Conservation (phyloP, 1,140 invertebrate species). For the Drosophila albomicans region DNA sequence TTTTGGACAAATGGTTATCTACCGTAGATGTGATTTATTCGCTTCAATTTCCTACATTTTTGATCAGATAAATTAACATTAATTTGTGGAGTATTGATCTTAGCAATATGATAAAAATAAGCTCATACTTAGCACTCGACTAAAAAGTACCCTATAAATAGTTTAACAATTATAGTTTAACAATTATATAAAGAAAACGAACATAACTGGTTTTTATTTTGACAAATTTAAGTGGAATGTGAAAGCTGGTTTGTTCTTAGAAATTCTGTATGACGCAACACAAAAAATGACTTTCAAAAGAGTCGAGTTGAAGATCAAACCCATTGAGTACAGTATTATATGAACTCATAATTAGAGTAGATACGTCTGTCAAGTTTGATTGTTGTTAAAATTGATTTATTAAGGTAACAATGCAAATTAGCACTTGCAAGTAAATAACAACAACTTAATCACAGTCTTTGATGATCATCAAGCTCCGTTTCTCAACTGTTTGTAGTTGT, state of each 20-base stretch:
- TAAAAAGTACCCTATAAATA: conserved; percentile 16
- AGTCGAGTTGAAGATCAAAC: not conserved
- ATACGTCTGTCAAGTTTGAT: not conserved
- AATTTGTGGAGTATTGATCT: conserved; percentile 38
- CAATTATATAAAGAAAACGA: not conserved
- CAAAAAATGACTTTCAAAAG: not conserved
- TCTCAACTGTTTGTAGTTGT: not conserved
- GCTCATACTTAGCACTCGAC: not conserved
- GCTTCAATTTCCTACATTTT: conserved; percentile 24
- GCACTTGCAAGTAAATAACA: conserved; percentile 41
- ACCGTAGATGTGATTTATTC: conserved; percentile 25
- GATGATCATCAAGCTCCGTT: conserved; percentile 28
- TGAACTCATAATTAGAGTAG: not conserved
- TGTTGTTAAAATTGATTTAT: conserved; percentile 32
- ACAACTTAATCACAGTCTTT: conserved; percentile 24
- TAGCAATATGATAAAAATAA: conserved; percentile 9
- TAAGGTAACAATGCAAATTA: conserved; percentile 50
- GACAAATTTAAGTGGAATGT: not conserved
- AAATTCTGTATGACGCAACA: not conserved
- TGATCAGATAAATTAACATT: conserved; percentile 64
- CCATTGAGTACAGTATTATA: not conserved
- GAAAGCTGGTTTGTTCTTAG: not conserved
- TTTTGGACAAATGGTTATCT: conserved; percentile 29
- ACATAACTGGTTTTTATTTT: no score
- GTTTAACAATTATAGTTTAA: not conserved